Evolutionary conservation across 1,140 invertebrate genomes (phyloP).

Genomic region (Leguminivora glycinivorella): DNA sequence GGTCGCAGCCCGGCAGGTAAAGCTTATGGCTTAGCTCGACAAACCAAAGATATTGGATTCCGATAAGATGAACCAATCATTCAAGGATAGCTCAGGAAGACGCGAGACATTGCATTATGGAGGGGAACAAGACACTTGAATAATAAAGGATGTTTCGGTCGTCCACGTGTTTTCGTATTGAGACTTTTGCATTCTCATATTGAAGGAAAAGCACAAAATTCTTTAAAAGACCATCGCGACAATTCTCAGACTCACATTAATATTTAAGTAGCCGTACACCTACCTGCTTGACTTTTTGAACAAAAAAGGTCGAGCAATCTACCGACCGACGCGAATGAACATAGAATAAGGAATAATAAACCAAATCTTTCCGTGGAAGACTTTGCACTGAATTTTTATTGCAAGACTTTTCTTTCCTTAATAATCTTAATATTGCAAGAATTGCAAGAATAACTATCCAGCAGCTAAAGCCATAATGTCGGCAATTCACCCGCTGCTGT

Average conservation of each 20-base stretch:
- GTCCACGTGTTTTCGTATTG: neutral
- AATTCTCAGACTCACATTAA: conserved; percentile 39
- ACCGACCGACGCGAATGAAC: conserved; percentile 35
- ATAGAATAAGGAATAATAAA: conserved; percentile 30
- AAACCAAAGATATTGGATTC: conserved; percentile 24
- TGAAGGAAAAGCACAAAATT: neutral
- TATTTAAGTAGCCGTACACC: conserved; percentile 44
- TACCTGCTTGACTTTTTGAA: conserved; percentile 44
- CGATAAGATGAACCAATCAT: conserved; percentile 13
- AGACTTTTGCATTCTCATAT: neutral
- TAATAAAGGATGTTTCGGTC: neutral
- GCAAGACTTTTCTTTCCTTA: neutral
- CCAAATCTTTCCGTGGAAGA: conserved; percentile 17
- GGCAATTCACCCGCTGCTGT: neutral
- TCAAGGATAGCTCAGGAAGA: conserved; percentile 7
- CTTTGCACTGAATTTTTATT: conserved; percentile 9
- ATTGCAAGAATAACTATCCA: too few relatives aligned
- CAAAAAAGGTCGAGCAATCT: conserved; percentile 43
- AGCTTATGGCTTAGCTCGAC: conserved; percentile 15
- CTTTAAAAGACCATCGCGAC: neutral
- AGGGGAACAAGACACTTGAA: neutral
- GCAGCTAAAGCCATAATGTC: neutral
- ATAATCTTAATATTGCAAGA: conserved; percentile 1
- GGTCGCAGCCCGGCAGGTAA: conserved; percentile 21
- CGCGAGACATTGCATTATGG: neutral